Conservation (phyloP, 2,113 vertebrate genomes). For the Ceyx cyanopectus region DNA sequence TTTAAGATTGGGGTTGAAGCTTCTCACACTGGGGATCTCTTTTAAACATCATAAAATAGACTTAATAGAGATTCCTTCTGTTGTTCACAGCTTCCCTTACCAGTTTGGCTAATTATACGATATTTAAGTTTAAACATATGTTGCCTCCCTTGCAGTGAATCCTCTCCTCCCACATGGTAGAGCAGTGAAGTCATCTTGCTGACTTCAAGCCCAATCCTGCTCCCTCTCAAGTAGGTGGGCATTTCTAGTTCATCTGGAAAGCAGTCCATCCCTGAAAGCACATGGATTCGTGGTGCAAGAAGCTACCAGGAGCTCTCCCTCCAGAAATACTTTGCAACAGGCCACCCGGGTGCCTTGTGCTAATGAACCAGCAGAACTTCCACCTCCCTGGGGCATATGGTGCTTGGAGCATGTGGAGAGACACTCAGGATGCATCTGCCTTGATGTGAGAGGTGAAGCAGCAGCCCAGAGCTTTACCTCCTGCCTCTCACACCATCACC, state of each 20-base stretch:
- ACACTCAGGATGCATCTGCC: not conserved
- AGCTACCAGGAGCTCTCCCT: not conserved
- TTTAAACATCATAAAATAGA: constrained; percentile 51
- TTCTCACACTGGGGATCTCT: not conserved
- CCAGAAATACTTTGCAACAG: not conserved
- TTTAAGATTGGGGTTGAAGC: not conserved
- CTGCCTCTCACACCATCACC: not conserved
- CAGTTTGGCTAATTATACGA: constrained; percentile 68
- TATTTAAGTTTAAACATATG: constrained; percentile 76
- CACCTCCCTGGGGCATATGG: not conserved
- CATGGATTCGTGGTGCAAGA: fast-evolving
- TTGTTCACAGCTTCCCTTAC: constrained; percentile 73
- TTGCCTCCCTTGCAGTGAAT: constrained; percentile 70
- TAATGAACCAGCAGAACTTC: not conserved
- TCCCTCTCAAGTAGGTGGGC: constrained; percentile 30
- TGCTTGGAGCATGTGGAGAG: not conserved
- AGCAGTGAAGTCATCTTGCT: constrained; percentile 62
- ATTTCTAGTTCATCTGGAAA: constrained; percentile 6
- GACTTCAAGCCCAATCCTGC: constrained; percentile 44
- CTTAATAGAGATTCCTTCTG: constrained; percentile 56
- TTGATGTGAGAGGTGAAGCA: not conserved
- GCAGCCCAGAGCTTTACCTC: not conserved
- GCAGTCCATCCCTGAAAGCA: not conserved
- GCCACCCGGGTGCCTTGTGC: not conserved
- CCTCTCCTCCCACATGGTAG: constrained; percentile 66